Base-by-base conservation (phyloP, 2,113 vertebrate species). In the Lucifuga dentata region DNA sequence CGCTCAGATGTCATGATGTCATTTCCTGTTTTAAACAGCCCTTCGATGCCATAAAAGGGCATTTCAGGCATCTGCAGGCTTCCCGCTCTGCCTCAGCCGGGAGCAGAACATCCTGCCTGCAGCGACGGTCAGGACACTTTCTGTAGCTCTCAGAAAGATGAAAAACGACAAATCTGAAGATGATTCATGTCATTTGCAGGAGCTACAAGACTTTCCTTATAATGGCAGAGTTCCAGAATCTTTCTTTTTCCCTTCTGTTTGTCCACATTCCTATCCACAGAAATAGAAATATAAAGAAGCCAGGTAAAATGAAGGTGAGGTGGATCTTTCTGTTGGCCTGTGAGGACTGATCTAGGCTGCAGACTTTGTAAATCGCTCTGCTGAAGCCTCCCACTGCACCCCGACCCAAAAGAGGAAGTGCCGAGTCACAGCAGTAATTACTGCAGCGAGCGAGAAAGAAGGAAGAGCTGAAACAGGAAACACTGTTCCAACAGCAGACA, bases 41-140 rank as follows among this genome's bases (percentile, higher is more conserved):
- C 73, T 80, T 50, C 78, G 59, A 80, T 67, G 80, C 93, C 92
- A 90, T 94, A 93, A 91, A 93, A 93, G 93, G 93, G 73, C 87
- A 94, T 93, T 84, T 89, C 35, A 72, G 83, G 56, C 71, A 78
- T 89, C 51, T 68, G 85, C 73, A 74, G 50, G 17, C 73, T 80
- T 53, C 56, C 70, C 56, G 72, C 72, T 60, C 49, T 84, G 84
- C 85, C 66, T 86, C 80, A 87, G 78, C 64, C 38, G 50, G 59
- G 68, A 81, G 69, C 51, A 26, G 9, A 16, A 59, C 60, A 63
- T 83, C 77, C 80, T 68, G 75, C 72, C 73, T 72, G 58, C 72
- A 73, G 69, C 57, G 52, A 75, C 66, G 46, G 70, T 65, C 63
- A 64, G 67, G 72, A 77, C 76, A 48, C 52, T 68, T 68, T 83